Evolutionary conservation across 2,113 vertebrate genomes (phyloP).

Genomic region (Manacus vitellinus): DNA sequence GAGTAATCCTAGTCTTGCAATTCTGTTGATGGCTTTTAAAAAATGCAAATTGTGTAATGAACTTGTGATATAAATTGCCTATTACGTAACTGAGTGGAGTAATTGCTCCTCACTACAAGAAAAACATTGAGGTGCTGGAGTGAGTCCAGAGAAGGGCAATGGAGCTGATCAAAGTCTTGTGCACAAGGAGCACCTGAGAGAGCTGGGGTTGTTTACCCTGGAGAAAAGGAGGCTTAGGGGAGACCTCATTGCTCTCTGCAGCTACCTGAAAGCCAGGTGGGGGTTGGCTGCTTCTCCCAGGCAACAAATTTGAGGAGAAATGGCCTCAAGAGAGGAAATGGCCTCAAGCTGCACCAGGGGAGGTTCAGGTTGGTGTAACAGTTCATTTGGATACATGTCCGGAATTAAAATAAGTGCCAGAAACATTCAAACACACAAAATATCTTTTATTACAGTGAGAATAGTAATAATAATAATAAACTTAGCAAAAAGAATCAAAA

Average conservation of each 20-base stretch:
- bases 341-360: background rate
- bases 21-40: background rate
- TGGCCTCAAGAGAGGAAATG: background rate
- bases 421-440: too few species aligned
- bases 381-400: too few species aligned
- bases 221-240: background rate
- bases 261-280: background rate
- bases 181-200: background rate
- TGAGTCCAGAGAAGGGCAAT: background rate
- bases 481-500: too few species aligned
- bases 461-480: too few species aligned
- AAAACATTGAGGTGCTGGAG: background rate
- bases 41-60: background rate
- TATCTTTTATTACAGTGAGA: too few species aligned
- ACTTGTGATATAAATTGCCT: background rate
- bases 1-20: background rate
- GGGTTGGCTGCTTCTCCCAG: background rate
- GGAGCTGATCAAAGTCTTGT: background rate
- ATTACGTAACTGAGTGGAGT: background rate
- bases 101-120: background rate
- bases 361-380: too few species aligned
- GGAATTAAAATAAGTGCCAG: too few species aligned
- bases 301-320: background rate
- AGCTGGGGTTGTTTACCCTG: background rate
- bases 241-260: background rate